A percentile compares a stretch with the other conserved stretches of the same genome.
Evolutionary conservation across 1,140 invertebrate genomes (phyloP).

Genomic region (Gryllus bimaculatus): DNA sequence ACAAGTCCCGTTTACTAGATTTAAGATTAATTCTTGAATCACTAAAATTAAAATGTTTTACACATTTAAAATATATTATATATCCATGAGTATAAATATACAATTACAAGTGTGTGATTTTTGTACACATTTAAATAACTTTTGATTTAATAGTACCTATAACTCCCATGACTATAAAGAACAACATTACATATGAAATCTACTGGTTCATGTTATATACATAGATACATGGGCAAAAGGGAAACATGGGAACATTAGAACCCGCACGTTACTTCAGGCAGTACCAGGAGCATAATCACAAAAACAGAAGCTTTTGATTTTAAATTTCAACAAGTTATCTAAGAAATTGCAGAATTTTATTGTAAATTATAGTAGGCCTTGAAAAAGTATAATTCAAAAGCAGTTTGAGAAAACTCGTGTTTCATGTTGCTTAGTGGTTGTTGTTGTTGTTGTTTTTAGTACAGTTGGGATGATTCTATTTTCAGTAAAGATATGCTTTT

Average conservation of each 20-base stretch:
- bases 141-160: not conserved
- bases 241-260: not conserved
- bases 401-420: not conserved
- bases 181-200: conserved; percentile 1
- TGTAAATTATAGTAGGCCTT: not conserved
- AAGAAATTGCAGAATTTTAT: not conserved
- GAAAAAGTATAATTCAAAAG: not conserved
- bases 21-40: not conserved
- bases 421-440: too few relatives aligned
- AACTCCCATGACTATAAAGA: conserved; percentile 1
- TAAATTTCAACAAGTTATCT: not conserved
- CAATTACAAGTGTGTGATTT: not conserved
- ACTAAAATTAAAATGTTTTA: conserved; percentile 6
- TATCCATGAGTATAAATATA: conserved; percentile 6
- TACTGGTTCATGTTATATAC: conserved; percentile 5
- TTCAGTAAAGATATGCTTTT: too few relatives aligned
- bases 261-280: not conserved
- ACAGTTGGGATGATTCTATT: too few relatives aligned
- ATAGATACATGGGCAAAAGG: not conserved
- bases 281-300: not conserved
- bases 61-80: conserved; percentile 6
- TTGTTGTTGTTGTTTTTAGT: too few relatives aligned
- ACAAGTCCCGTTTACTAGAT: not conserved
- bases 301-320: too few relatives aligned
- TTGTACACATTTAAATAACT: not conserved